A percentile compares a stretch with the other conserved stretches of the same genome.
Conservation (phyloP, 2,888 invertebrate species). For the Lobophora halterata region DNA sequence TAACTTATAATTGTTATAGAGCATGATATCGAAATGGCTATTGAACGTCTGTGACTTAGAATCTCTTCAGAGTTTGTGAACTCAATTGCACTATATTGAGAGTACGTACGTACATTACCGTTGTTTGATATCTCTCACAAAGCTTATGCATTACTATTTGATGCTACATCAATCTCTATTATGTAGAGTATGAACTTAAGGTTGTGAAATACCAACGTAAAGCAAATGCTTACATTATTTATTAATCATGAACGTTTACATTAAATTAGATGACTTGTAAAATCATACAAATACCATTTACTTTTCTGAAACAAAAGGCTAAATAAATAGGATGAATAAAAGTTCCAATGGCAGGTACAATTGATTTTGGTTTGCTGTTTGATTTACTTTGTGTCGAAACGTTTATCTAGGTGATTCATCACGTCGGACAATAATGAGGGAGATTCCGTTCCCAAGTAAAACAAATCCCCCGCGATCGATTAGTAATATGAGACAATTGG, state of each 20-base stretch:
- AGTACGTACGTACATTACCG: neutral
- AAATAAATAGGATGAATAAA: slow-evolving; percentile 57
- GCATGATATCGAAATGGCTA: slow-evolving; percentile 14
- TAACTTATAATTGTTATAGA: slow-evolving; percentile 16
- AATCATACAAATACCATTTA: slow-evolving; percentile 38
- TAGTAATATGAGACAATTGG: slow-evolving; percentile 66
- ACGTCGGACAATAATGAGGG: slow-evolving; percentile 67
- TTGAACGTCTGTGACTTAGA: slow-evolving; percentile 13
- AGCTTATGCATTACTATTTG: too few relatives aligned
- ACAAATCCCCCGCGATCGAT: slow-evolving; percentile 68
- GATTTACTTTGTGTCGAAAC: slow-evolving; percentile 67
- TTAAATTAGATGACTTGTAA: slow-evolving; percentile 47
- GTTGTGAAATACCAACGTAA: too few relatives aligned
- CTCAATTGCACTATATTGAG: slow-evolving; percentile 2
- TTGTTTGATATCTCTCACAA: neutral
- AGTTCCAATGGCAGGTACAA: slow-evolving; percentile 45
- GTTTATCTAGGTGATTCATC: slow-evolving; percentile 74
- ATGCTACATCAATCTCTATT: too few relatives aligned
- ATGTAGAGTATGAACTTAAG: too few relatives aligned
- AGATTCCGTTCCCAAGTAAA: slow-evolving; percentile 63
- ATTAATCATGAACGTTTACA: slow-evolving; percentile 27
- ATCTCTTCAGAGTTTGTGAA: slow-evolving; percentile 7
- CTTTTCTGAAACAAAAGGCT: slow-evolving; percentile 45
- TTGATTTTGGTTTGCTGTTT: slow-evolving; percentile 47
- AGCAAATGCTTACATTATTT: too few relatives aligned